Percentiles rank a stretch among this genome's conserved stretches.
Evolutionary conservation across 2,797 vertebrate species (phyloP).

Genomic region (Benthosema pterotum): DNA sequence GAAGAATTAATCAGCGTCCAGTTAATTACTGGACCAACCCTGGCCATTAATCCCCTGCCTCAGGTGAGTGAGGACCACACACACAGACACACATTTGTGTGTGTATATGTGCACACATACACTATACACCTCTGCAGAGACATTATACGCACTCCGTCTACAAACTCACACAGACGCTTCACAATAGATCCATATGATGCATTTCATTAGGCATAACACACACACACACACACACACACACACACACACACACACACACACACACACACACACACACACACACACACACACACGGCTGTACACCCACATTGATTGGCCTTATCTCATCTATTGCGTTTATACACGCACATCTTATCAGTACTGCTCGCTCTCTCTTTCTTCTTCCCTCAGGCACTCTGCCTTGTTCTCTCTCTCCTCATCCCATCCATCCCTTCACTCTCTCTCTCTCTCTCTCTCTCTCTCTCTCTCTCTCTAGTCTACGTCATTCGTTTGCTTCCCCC

Average conservation of each 20-base stretch:
- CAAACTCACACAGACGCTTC: not conserved
- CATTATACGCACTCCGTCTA: not conserved
- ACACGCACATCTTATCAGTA: not conserved
- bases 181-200: too few species aligned
- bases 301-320: conserved; percentile 2
- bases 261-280: conserved; percentile 7
- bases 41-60: conserved; percentile 56
- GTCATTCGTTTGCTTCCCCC: too few species aligned
- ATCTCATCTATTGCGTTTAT: not conserved
- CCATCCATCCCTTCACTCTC: too few species aligned
- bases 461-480: too few species aligned
- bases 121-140: not conserved
- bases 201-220: not conserved
- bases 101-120: too few species aligned
- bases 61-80: conserved; percentile 33
- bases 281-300: conserved; percentile 10
- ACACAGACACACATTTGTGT: not conserved
- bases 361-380: not conserved
- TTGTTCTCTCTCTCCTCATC: not conserved
- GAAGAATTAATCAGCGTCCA: conserved; percentile 59
- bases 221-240: conserved; percentile 7
- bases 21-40: conserved; percentile 58
- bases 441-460: too few species aligned
- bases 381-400: not conserved
- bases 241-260: conserved; percentile 3